A percentile compares a stretch with the other conserved stretches of the same genome.
phyloP scores from a whole-genome alignment of 2,797 vertebrate genomes.

The Molossus alvarezi region DNA sequence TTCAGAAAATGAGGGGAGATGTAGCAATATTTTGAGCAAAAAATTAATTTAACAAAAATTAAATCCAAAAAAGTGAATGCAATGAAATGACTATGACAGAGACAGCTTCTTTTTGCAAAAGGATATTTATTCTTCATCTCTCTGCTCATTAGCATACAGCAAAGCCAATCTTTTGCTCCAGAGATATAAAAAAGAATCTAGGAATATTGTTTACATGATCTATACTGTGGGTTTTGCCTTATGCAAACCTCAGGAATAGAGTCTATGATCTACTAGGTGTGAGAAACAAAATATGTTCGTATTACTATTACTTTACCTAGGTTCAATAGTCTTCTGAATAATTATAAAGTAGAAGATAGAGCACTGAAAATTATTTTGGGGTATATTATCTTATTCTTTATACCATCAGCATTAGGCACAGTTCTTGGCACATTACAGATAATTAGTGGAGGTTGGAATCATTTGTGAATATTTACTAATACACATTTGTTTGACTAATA shows the following conservation, averaged over 20 bases:
- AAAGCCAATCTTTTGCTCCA: not conserved
- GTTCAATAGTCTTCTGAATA: not conserved
- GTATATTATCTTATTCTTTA: not conserved
- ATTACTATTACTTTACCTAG: not conserved
- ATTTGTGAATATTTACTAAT: not conserved
- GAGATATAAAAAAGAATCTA: not conserved
- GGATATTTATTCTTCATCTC: not conserved
- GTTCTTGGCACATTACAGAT: not conserved
- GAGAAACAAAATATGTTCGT: constrained; percentile 45
- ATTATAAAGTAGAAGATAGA: not conserved
- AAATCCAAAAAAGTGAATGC: not conserved
- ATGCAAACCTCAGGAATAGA: constrained; percentile 16
- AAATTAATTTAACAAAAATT: not conserved
- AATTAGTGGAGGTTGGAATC: not conserved
- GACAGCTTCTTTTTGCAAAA: not conserved
- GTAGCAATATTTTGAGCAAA: constrained; percentile 13
- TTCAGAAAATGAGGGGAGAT: not conserved
- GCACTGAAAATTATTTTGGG: not conserved
- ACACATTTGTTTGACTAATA: not conserved
- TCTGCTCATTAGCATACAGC: not conserved
- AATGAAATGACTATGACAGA: not conserved
- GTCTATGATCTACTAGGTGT: not conserved
- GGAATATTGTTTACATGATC: not conserved
- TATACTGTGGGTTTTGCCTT: not conserved
- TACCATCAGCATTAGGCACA: not conserved